A percentile compares a stretch with the other conserved stretches of the same genome.
These are phyloP conservation scores for Loxodonta africana DNA, from an alignment of 2,113 vertebrate genomes.

Conservation along the genomic window DNA sequence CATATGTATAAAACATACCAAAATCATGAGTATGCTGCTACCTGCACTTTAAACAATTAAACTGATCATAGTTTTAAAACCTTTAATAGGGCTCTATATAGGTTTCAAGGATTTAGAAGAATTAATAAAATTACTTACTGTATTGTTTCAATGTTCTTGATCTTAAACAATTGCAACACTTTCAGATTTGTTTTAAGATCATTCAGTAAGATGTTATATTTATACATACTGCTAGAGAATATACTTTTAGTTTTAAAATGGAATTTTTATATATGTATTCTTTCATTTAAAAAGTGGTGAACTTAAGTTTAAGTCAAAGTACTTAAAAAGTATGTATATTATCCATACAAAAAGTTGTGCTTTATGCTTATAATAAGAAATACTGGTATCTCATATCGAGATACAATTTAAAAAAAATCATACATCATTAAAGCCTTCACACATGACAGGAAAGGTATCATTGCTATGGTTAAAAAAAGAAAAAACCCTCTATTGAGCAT, in stretches of 20 bases:
- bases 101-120: constrained; percentile 79
- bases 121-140: constrained; percentile 77
- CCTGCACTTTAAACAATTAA: constrained; percentile 81
- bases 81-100: constrained; percentile 80
- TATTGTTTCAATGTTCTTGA: constrained; percentile 80
- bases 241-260: constrained; percentile 93
- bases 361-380: constrained; percentile 89
- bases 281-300: constrained; percentile 90
- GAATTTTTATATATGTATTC: constrained; percentile 91
- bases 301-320: constrained; percentile 89
- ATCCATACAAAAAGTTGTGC: constrained; percentile 90
- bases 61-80: constrained; percentile 83
- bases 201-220: constrained; percentile 92
- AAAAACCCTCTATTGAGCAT: constrained; percentile 76
- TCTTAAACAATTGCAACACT: constrained; percentile 90
- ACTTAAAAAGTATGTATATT: constrained; percentile 92
- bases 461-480: constrained; percentile 71
- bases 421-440: constrained; percentile 75
- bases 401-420: constrained; percentile 85
- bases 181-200: constrained; percentile 94
- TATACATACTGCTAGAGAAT: constrained; percentile 92
- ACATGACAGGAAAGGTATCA: constrained; percentile 79
- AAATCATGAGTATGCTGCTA: constrained; percentile 82
- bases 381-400: constrained; percentile 89
- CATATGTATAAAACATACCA: constrained; percentile 85